Evolutionary conservation across 1,140 invertebrate genomes (phyloP).

Genomic region (Zelostemma sp.): DNA sequence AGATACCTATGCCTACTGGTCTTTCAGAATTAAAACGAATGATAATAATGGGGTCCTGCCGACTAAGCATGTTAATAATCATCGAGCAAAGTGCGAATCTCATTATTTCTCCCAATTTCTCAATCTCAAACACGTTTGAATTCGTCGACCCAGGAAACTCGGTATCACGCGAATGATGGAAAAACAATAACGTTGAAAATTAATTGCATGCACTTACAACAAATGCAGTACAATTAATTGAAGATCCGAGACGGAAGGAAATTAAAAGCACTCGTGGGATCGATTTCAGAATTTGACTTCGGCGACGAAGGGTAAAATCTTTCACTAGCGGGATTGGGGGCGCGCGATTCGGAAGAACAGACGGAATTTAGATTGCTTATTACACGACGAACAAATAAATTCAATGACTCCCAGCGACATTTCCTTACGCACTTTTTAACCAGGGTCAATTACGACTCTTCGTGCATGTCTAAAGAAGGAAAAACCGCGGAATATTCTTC

Average conservation of each 20-base stretch:
- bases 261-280: constrained; percentile 49
- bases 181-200: not conserved
- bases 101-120: too few relatives aligned
- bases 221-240: constrained; percentile 34
- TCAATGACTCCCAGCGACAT: constrained; percentile 29
- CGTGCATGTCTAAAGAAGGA: too few relatives aligned
- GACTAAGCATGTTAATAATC: constrained; percentile 54
- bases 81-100: constrained; percentile 14
- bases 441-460: not conserved
- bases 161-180: too few relatives aligned
- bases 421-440: constrained; percentile 3
- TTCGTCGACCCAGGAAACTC: too few relatives aligned
- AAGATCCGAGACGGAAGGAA: constrained; percentile 30
- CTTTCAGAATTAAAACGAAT: constrained; percentile 64
- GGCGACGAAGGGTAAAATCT: constrained; percentile 35
- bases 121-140: too few relatives aligned
- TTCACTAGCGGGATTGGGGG: constrained; percentile 21
- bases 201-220: too few relatives aligned
- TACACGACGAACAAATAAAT: constrained; percentile 67
- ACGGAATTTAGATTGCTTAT: constrained; percentile 70
- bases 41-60: constrained; percentile 58
- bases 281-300: constrained; percentile 60
- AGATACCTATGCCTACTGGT: constrained; percentile 52
- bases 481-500: too few relatives aligned
- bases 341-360: constrained; percentile 56